phyloP scores from a whole-genome alignment of 1,140 invertebrate species.

The Drosophila fuyamai region DNA sequence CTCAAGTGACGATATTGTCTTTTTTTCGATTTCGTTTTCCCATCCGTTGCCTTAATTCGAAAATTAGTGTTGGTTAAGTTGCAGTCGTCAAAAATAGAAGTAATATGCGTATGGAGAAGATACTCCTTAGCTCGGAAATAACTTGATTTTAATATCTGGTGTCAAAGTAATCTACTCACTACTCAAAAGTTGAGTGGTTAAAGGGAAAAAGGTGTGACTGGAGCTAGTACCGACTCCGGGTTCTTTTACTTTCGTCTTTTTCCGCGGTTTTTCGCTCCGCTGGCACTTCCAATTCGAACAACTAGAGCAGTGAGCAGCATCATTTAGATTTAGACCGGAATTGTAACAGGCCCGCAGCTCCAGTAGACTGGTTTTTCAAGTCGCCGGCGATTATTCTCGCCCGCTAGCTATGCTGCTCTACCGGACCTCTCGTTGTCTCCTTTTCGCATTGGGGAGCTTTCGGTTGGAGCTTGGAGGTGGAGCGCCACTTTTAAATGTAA shows the following conservation, averaged over 20 bases:
- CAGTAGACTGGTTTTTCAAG: conserved; percentile 3
- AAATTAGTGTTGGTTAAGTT: conserved; percentile 30
- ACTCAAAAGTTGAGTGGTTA: conserved; percentile 17
- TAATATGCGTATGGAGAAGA: neutral
- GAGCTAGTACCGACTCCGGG: conserved; percentile 33
- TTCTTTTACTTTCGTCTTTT: conserved; percentile 18
- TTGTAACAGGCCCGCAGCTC: conserved; percentile 74
- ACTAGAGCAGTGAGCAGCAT: conserved; percentile 83
- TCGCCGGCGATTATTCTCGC: conserved; percentile 14
- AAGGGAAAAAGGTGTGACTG: neutral
- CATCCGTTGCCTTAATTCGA: conserved; percentile 10
- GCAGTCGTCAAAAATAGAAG: neutral
- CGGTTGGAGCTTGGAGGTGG: conserved; percentile 19
- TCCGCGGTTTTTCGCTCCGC: conserved; percentile 27
- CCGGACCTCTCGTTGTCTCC: conserved; percentile 9
- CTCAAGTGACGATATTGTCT: conserved; percentile 46
- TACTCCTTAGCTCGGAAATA: neutral
- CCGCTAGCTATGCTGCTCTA: conserved; percentile 5
- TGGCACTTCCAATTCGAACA: conserved; percentile 59
- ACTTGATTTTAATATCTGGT: conserved; percentile 1
- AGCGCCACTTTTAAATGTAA: conserved; percentile 1
- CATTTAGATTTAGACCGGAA: conserved; percentile 85
- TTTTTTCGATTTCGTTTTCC: conserved; percentile 22
- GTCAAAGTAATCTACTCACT: neutral
- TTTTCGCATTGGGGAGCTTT: conserved; percentile 26